phyloP scores from a whole-genome alignment of 1,140 invertebrate genomes.

The Ditylenchus dipsaci region DNA sequence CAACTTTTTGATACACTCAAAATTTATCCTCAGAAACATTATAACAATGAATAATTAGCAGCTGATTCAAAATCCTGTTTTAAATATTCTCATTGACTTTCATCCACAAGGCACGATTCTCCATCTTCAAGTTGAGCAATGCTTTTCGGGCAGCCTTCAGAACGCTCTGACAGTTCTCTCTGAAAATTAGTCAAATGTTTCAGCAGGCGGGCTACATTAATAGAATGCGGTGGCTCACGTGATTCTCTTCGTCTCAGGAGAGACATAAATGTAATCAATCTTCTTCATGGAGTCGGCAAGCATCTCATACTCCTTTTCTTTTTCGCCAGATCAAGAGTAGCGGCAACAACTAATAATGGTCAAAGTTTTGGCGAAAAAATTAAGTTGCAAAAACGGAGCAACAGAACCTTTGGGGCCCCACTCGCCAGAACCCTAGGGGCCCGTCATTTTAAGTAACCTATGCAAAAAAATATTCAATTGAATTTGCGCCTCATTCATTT shows the following conservation, averaged over 20 bases:
- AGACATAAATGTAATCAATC: not conserved
- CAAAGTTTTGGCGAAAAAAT: too few species aligned
- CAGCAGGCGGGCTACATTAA: not conserved
- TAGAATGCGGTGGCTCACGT: not conserved
- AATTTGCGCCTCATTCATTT: too few species aligned
- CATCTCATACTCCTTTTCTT: not conserved
- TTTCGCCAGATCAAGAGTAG: not conserved
- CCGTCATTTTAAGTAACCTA: not conserved
- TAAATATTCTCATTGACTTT: slow-evolving; percentile 5
- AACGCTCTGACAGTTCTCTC: not conserved
- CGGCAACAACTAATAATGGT: too few species aligned
- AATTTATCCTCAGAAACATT: not conserved
- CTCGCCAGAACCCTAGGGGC: not conserved
- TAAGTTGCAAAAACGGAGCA: not conserved
- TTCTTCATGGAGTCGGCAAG: not conserved
- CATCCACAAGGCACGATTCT: slow-evolving; percentile 12
- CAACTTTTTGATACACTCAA: slow-evolving; percentile 1
- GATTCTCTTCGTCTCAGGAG: not conserved
- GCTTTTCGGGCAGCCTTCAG: slow-evolving; percentile 1
- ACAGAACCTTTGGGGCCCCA: too few species aligned
- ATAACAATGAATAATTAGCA: not conserved
- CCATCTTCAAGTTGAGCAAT: slow-evolving; percentile 4
- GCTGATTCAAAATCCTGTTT: not conserved
- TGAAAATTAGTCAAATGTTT: not conserved
- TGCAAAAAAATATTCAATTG: too few species aligned